Base-by-base conservation (phyloP, 1,140 invertebrate genomes). In the Dreissena polymorpha region DNA sequence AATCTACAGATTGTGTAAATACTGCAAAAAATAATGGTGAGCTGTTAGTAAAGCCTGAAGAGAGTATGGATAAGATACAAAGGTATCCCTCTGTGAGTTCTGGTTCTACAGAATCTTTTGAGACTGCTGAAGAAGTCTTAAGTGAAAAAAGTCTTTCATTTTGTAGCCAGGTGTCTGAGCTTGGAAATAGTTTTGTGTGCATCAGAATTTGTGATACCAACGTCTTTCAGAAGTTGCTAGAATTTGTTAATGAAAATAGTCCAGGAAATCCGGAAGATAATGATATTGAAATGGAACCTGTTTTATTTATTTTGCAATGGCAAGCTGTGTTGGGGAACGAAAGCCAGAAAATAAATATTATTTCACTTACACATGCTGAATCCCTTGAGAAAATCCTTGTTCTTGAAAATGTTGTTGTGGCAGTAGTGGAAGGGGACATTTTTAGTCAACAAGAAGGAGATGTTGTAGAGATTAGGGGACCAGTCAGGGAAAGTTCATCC, bases 91-190 rank as follows among this genome's bases (percentile, higher is more conserved):
- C 76, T 0, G 51, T 57, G 21, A 65, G 64, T 18, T 78, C 76
- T 14, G 76, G 55, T 12, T 78, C 76, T 14, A 69, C 64, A 27
- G 53, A 53, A 14, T 78, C 76, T 6, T 78, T 53, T 39, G 49
- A 69, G 67, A 78, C 76, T 29, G 76, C 76, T 29, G 29, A 27
- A 13, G 76, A 78, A 10, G 76, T 57, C 55, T 50, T 64, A 0
- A 50, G n/a, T 10, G 63, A 70, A 29, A 23, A 14, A 16, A 68
- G 60, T 25, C 21, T 21, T 14, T 53, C 65, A 16, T 69, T 70
- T 23, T 50, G n/a, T 70, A 78, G 76, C n/a, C 73, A 64, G 73
- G 21, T 78, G 21, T 69, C 64, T 5, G 64, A 73, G 25, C 76
- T 64, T 7, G 67, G 25, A 39, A 29, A 18, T 8, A 29, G 18